Base-by-base conservation (phyloP, 2,797 vertebrate genomes). In the Anniella stebbinsi region DNA sequence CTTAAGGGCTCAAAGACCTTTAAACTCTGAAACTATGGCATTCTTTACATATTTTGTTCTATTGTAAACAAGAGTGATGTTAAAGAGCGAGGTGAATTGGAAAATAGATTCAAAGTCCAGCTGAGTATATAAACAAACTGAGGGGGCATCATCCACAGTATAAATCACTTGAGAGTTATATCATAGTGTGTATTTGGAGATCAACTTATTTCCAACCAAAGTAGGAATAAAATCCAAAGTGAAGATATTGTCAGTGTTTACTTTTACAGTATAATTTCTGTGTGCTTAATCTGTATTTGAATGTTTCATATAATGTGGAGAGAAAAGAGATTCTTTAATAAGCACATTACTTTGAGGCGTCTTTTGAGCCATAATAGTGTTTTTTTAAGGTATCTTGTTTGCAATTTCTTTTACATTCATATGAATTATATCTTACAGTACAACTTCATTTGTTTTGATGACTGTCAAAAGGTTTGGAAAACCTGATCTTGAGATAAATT, bases 31-130 rank as follows among this genome's bases (percentile, higher is more conserved):
- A 73, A 33, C 28, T 57, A 67, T 75, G n/a, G 21, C 89, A 87
- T 76, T 75, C 78, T 90, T 90, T 75, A 82, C 78, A 81, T 82
- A 87, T 90, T 87, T 89, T 78, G 36, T 69, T 87, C 89, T 66
- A 18, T 66, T 67, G 57, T 90, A 87, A 87, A 87, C 41, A 76
- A 0, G 6, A 15, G 0, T 6, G 4, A 25, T 51, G 91, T 9
- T 66, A 86, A 0, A 83, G 88, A 80, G 51, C 45, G 51, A 2
- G 41, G 25, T 36, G 54, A 15, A 33, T 33, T 51, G 48, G 69
- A 54, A 0, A 1, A 36, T 90, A 78, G 33, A 7, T 89, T 93
- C 30, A 67, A 77, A 89, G 87, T 57, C 78, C 77, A 76, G 28
- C 36, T 48, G 38, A 25, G 60, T 38, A 33, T 36, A 66, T 45